A percentile compares a stretch with the other conserved stretches of the same genome.
Evolutionary conservation across 1,140 invertebrate genomes (phyloP).

Genomic region (Drosophila nikananu): DNA sequence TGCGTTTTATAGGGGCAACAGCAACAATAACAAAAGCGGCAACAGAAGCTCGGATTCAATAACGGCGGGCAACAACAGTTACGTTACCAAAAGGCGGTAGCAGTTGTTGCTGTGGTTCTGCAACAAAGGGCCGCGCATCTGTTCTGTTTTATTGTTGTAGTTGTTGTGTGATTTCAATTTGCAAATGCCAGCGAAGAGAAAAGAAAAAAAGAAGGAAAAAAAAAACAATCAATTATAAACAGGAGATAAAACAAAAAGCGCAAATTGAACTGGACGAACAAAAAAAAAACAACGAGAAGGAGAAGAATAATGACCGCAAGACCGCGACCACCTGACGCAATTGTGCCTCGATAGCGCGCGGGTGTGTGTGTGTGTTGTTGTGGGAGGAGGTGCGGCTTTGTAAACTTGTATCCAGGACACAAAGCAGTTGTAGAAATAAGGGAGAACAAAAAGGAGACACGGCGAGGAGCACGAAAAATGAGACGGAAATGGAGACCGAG

Average conservation of each 20-base stretch:
- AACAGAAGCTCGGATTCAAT: constrained; percentile 1
- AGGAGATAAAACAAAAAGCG: constrained; percentile 65
- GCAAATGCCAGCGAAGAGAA: constrained; percentile 23
- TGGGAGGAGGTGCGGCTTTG: constrained; percentile 8
- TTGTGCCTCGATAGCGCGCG: constrained; percentile 8
- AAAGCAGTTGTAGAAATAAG: background rate
- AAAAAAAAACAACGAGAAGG: constrained; percentile 43
- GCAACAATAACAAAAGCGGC: constrained; percentile 6
- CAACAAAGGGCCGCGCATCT: constrained; percentile 32
- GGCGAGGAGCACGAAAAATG: constrained; percentile 18
- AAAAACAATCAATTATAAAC: constrained; percentile 69
- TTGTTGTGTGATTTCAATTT: constrained; percentile 45
- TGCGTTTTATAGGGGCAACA: constrained; percentile 23
- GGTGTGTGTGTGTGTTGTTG: constrained; percentile 8
- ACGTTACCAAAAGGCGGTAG: constrained; percentile 19
- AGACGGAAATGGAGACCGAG: constrained; percentile 36
- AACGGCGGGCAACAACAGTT: constrained; percentile 21
- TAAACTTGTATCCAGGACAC: constrained; percentile 13
- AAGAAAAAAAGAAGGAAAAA: background rate
- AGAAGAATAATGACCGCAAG: constrained; percentile 56
- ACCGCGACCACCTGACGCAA: constrained; percentile 63
- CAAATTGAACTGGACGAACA: constrained; percentile 71
- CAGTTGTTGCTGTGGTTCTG: constrained; percentile 19
- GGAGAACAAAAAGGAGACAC: constrained; percentile 13
- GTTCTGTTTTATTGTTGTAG: constrained; percentile 10